phyloP scores from a whole-genome alignment of 30 jellyfish, hydroid and myxozoan genomes.

The Morbakka virulenta region DNA sequence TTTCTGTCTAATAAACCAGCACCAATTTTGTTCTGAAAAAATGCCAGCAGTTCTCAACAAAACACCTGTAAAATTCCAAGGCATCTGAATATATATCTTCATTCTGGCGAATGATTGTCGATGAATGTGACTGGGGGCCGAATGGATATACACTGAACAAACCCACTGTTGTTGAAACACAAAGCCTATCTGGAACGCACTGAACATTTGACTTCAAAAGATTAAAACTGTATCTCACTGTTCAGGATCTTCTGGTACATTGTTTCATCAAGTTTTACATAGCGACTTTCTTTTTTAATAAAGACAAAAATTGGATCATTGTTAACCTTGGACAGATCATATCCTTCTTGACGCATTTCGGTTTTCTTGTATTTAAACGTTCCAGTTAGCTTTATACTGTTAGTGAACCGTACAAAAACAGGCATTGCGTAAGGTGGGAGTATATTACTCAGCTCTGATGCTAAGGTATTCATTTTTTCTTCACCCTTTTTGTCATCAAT shows the following conservation, averaged over 20 bases:
- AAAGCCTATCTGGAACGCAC: too few species aligned
- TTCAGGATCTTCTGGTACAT: slow-evolving; percentile 52
- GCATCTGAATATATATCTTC: too few species aligned
- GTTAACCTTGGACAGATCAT: slow-evolving; percentile 40
- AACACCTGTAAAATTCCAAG: too few species aligned
- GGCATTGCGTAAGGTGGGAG: slow-evolving; percentile 95
- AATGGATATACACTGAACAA: too few species aligned
- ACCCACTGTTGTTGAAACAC: too few species aligned
- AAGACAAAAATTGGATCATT: slow-evolving; percentile 66
- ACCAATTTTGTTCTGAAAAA: too few species aligned
- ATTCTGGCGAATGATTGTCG: too few species aligned
- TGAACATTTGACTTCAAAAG: too few species aligned
- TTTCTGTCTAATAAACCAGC: too few species aligned
- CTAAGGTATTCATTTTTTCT: slow-evolving; percentile 44
- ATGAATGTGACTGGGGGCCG: too few species aligned
- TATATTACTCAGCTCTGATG: slow-evolving; percentile 13
- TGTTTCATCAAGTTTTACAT: slow-evolving; percentile 21
- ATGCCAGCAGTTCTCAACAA: too few species aligned
- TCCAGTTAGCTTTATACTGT: slow-evolving; percentile 37
- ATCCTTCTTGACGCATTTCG: slow-evolving; percentile 63
- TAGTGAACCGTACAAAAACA: slow-evolving; percentile 60
- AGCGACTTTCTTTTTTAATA: slow-evolving; percentile 46
- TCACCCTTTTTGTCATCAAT: slow-evolving; percentile 60
- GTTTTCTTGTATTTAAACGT: slow-evolving; percentile 82
- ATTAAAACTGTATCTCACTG: slow-evolving; percentile 57